Conservation (phyloP, 2,888 invertebrate species). For the Camptogramma bilineatum region DNA sequence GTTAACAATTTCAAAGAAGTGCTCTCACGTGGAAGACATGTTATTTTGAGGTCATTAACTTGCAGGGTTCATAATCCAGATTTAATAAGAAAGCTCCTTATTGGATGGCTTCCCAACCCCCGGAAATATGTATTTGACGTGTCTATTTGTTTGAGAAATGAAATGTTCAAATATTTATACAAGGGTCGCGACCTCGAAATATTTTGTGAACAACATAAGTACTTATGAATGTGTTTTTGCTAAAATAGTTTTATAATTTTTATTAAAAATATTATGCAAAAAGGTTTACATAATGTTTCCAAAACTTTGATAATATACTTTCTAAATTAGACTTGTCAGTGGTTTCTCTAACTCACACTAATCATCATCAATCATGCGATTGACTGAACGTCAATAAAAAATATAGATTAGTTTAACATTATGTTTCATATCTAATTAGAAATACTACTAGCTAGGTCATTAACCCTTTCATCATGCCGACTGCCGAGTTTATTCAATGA, state of each 20-base stretch:
- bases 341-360: too few species aligned
- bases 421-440: too few species aligned
- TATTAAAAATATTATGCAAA: too few species aligned
- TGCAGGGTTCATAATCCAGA: conserved; percentile 20
- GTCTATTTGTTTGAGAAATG: neutral
- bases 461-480: neutral
- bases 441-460: neutral
- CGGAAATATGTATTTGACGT: conserved; percentile 16
- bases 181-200: neutral
- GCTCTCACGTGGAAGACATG: conserved; percentile 22
- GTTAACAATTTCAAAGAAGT: conserved; percentile 35
- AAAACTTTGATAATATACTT: too few species aligned
- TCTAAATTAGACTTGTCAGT: too few species aligned
- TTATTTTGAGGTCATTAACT: conserved; percentile 30
- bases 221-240: neutral
- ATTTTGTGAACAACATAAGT: neutral
- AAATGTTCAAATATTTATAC: conserved; percentile 11
- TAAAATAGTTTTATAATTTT: too few species aligned
- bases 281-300: too few species aligned
- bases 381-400: too few species aligned
- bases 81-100: conserved; percentile 19
- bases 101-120: conserved; percentile 26
- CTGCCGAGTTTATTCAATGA: neutral
- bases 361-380: too few species aligned
- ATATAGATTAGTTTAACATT: too few species aligned